These are phyloP conservation scores for Megaceryle maxima DNA, from an alignment of 2,113 vertebrate species.

Conservation along the genomic window DNA sequence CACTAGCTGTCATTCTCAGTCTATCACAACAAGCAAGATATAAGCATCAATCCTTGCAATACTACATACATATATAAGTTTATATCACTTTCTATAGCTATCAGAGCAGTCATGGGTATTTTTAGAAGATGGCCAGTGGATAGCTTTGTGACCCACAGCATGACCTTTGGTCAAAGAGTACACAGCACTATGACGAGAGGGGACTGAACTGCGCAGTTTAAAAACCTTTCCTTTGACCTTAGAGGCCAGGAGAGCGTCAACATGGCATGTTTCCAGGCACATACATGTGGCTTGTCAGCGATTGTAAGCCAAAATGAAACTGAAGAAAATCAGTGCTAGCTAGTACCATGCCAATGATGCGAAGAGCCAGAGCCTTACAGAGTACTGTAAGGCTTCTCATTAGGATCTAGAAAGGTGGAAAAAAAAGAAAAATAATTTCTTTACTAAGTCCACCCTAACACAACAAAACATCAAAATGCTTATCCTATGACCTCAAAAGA, in stretches of 20 bases:
- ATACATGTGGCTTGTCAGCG: not conserved
- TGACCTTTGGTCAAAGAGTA: slow-evolving; percentile 1
- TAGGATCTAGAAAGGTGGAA: not conserved
- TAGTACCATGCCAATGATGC: not conserved
- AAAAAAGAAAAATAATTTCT: not conserved
- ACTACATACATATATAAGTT: not conserved
- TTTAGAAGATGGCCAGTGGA: not conserved
- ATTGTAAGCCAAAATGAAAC: slow-evolving; percentile 8
- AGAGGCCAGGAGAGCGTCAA: not conserved
- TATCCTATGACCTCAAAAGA: not conserved
- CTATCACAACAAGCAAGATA: not conserved
- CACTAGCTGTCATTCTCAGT: not conserved
- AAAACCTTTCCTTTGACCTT: slow-evolving; percentile 6
- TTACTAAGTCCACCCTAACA: not conserved
- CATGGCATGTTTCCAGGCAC: not conserved
- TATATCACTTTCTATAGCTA: not conserved
- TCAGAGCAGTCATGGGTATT: not conserved
- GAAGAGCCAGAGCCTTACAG: not conserved
- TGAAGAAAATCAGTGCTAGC: not conserved
- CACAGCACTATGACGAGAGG: not conserved
- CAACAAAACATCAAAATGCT: not conserved
- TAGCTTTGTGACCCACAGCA: not conserved
- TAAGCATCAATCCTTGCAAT: not conserved
- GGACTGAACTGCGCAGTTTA: not conserved
- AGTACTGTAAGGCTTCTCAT: not conserved